Conservation (phyloP, 1,140 invertebrate genomes). For the Leptopilina boulardi region DNA sequence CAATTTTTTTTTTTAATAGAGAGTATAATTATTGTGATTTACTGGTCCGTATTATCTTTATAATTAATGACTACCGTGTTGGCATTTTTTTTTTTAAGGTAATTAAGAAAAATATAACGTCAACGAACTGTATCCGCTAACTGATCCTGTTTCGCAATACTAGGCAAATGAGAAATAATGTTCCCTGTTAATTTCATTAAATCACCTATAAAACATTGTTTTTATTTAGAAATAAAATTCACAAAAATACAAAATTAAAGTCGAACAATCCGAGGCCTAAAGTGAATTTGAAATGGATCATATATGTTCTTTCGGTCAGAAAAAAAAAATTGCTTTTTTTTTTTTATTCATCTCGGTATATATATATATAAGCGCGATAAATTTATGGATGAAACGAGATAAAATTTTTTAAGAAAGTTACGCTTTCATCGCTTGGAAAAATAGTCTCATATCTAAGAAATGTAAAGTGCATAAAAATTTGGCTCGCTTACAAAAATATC, state of each 20-base stretch:
- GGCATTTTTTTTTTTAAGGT: neutral
- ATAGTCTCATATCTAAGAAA: neutral
- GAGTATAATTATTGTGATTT: neutral
- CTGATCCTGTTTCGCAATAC: neutral
- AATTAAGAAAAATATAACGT: conserved; percentile 12
- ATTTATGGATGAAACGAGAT: neutral
- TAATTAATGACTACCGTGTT: conserved; percentile 2
- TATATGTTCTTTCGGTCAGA: too few species aligned
- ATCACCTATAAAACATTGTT: too few species aligned
- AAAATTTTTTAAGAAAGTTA: neutral
- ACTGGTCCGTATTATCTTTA: neutral
- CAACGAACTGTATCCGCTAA: neutral
- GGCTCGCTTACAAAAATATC: neutral
- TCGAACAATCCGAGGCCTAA: too few species aligned
- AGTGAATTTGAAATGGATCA: too few species aligned
- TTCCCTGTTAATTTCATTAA: neutral
- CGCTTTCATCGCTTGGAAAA: neutral
- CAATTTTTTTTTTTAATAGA: neutral
- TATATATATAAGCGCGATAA: neutral
- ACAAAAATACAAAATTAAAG: too few species aligned
- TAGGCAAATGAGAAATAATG: neutral
- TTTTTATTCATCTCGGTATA: neutral
- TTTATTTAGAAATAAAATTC: too few species aligned
- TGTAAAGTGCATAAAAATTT: conserved; percentile 22
- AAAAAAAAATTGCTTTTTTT: neutral